A percentile compares a stretch with the other conserved stretches of the same genome.
Evolutionary conservation across 2,888 invertebrate species (phyloP).

Genomic region (Diogma glabrata): DNA sequence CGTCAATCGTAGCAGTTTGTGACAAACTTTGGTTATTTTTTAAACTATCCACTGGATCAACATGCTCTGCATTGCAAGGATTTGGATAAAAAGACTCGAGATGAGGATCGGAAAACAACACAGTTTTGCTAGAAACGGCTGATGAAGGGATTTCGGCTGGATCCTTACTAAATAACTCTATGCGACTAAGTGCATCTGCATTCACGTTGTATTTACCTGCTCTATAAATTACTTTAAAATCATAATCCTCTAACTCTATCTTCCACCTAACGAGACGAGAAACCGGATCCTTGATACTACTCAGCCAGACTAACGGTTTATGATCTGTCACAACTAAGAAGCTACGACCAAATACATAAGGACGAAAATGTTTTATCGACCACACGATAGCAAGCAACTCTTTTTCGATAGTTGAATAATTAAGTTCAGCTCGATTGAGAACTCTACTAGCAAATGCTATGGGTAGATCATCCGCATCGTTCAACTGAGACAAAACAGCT

Average conservation of each 20-base stretch:
- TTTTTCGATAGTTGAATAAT: constrained; percentile 21
- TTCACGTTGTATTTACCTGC: constrained; percentile 18
- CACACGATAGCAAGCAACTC: constrained; percentile 22
- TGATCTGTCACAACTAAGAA: constrained; percentile 23
- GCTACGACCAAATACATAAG: constrained; percentile 21
- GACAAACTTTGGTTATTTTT: no score
- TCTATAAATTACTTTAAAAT: constrained; percentile 22
- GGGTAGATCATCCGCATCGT: constrained; percentile 15
- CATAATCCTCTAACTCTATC: constrained; percentile 22
- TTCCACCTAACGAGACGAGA: constrained; percentile 20
- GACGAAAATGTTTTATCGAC: constrained; percentile 20
- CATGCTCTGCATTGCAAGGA: no score
- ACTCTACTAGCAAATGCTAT: constrained; percentile 21
- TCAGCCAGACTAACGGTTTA: constrained; percentile 19
- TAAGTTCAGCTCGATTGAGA: constrained; percentile 18
- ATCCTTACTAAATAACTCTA: background rate
- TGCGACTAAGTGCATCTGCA: constrained; percentile 16
- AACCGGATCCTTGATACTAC: constrained; percentile 18
- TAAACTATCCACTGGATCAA: no score
- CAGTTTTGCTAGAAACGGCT: no score
- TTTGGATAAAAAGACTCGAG: no score
- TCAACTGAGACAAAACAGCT: constrained; percentile 19
- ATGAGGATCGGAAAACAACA: no score
- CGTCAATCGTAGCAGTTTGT: no score
- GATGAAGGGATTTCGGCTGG: no score